phyloP scores from a whole-genome alignment of 2,888 invertebrate genomes.

The Lacanobia wlatinum region DNA sequence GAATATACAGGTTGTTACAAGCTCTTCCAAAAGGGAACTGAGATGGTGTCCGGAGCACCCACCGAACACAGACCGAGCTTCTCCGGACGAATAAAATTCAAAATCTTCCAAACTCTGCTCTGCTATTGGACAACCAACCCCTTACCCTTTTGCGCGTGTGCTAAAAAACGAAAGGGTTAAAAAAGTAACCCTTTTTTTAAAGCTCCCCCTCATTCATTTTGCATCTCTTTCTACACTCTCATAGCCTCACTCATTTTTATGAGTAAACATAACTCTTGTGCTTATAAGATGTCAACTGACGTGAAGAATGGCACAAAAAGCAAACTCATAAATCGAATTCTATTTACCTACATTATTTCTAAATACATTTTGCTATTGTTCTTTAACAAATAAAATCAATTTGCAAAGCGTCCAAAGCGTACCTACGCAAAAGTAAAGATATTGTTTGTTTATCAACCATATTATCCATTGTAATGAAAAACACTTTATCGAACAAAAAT shows the following conservation, averaged over 20 bases:
- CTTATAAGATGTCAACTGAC: neutral
- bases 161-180: conserved; percentile 89
- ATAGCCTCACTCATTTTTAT: conserved; percentile 10
- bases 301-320: neutral
- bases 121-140: conserved; percentile 85
- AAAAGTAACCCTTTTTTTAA: conserved; percentile 85
- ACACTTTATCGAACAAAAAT: neutral
- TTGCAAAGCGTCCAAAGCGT: conserved; percentile 17
- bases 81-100: conserved; percentile 84
- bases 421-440: neutral
- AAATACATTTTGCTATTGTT: neutral
- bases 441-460: neutral
- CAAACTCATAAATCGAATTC: neutral
- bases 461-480: neutral
- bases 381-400: neutral
- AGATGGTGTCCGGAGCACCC: conserved; percentile 70
- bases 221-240: conserved; percentile 65
- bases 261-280: neutral
- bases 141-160: conserved; percentile 89
- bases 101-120: conserved; percentile 78
- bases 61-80: conserved; percentile 70
- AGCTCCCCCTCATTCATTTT: conserved; percentile 71
- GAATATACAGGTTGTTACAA: conserved; percentile 76
- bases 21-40: conserved; percentile 78
- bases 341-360: neutral